Evolutionary conservation across 1,140 invertebrate genomes (phyloP), one percentile per base, ranked within the genome.

Genomic region (Habropoda laboriosa): DNA sequence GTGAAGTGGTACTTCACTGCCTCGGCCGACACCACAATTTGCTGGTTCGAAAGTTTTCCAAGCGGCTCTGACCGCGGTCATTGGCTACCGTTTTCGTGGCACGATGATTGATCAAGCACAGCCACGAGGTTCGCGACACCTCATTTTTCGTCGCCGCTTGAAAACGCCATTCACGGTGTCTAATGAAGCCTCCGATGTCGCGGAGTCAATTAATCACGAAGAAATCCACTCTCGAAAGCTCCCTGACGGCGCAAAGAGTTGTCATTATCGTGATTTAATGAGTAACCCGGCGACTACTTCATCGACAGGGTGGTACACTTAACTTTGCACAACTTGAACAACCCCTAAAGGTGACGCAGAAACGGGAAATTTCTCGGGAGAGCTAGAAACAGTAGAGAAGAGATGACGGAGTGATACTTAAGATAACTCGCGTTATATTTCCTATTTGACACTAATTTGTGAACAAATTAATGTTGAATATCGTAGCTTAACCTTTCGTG

Each of bases 21-120:
- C n/a, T 27, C 42, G 63, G 35, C 67, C 35, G 63, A 10, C 32
- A 70, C 79, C 32, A 70, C 79, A 79, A 87, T 86, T 83, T 67
- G 68, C 71, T 49, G 42, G 24, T 85, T 72, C 71, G 79, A 83
- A 87, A 81, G 13, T 82, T 83, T 86, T 76, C 71, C 75, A 64
- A 75, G 64, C 73, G 66, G 60, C 35, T n/a, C 40, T 61, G 30
- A 49, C 27, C 32, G n/a, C n/a, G 60, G 27, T 73, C 66, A 81
- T 77, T 70, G 71, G 80, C 79, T 73, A 60, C 57, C 73, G 74
- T 80, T 71, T n/a, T 66, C 75, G 63, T 84, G 79, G 55, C 72
- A 72, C 57, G 71, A 71, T 78, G 77, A 80, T 80, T 80, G 86
- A 86, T 86, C 82, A 82, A 81, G 63, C 67, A 60, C 83, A 77